Conservation (phyloP, 1,140 invertebrate species). For the Laupala kohalensis region DNA sequence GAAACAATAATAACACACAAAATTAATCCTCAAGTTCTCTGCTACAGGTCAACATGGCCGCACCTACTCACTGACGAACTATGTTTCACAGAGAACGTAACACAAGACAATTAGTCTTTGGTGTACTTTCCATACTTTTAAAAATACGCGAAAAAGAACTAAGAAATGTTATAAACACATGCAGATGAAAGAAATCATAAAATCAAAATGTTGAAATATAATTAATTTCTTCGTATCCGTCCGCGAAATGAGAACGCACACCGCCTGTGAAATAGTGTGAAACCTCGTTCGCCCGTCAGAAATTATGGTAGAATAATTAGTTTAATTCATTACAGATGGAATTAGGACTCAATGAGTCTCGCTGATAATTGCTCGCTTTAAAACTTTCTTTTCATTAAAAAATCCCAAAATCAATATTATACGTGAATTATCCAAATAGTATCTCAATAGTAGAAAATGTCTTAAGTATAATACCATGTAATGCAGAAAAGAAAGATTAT, state of each 20-base stretch:
- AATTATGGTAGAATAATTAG: neutral
- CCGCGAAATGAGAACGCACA: neutral
- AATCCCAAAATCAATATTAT: too few relatives aligned
- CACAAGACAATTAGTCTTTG: neutral
- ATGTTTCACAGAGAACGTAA: neutral
- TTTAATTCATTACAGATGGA: too few relatives aligned
- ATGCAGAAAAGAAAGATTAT: too few relatives aligned
- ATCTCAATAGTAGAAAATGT: too few relatives aligned
- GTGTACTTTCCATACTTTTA: neutral
- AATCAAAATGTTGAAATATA: too few relatives aligned
- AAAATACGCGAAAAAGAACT: neutral
- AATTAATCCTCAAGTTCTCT: slow-evolving; percentile 38
- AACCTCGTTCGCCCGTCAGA: neutral
- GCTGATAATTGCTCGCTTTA: too few relatives aligned
- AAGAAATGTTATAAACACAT: too few relatives aligned
- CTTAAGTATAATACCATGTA: too few relatives aligned
- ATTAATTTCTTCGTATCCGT: neutral
- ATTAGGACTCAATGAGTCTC: too few relatives aligned
- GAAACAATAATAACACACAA: slow-evolving; percentile 35
- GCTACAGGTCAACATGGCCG: slow-evolving; percentile 50
- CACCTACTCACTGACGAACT: slow-evolving; percentile 22
- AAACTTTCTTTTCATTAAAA: too few relatives aligned
- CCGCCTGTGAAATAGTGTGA: neutral
- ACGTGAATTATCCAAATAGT: too few relatives aligned
- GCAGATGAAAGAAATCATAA: too few relatives aligned